A percentile compares a stretch with the other conserved stretches of the same genome.
Conservation (phyloP, 2,888 invertebrate genomes). For the Neuroscelio doddi region DNA sequence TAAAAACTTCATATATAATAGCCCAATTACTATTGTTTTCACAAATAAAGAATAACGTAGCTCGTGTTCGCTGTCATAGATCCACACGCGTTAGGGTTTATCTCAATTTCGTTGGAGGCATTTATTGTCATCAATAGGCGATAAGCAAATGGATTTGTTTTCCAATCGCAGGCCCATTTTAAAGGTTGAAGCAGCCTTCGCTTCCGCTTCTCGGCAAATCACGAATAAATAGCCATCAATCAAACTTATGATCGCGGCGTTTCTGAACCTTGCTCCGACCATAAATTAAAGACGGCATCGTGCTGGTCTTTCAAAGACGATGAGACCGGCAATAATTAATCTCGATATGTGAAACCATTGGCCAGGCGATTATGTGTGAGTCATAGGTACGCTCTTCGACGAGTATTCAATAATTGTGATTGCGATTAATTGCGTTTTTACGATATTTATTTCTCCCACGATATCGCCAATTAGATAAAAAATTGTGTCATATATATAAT, state of each 20-base stretch:
- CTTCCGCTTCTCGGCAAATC: constrained; percentile 48
- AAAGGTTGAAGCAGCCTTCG: constrained; percentile 26
- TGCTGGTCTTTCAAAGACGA: constrained; percentile 42
- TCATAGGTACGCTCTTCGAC: constrained; percentile 19
- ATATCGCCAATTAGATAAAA: constrained; percentile 13
- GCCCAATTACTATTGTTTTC: constrained; percentile 35
- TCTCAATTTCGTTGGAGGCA: constrained; percentile 24
- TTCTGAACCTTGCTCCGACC: constrained; percentile 43
- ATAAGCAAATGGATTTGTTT: constrained; percentile 45
- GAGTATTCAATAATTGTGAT: constrained; percentile 37
- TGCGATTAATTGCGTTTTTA: constrained; percentile 42
- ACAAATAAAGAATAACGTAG: constrained; percentile 28
- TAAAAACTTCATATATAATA: constrained; percentile 16
- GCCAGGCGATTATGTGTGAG: constrained; percentile 33
- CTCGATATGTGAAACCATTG: constrained; percentile 38
- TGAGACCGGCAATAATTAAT: constrained; percentile 46
- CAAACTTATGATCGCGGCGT: constrained; percentile 50
- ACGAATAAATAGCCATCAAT: constrained; percentile 58
- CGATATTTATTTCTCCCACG: constrained; percentile 32
- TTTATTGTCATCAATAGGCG: constrained; percentile 44
- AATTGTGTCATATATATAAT: background rate
- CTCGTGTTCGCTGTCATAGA: constrained; percentile 44
- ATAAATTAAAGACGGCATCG: constrained; percentile 48
- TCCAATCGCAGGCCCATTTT: constrained; percentile 29
- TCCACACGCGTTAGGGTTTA: constrained; percentile 25